Evolutionary conservation across 53 echinoderm and acorn worm species (phyloP).

Genomic region (Patiria pectinifera): DNA sequence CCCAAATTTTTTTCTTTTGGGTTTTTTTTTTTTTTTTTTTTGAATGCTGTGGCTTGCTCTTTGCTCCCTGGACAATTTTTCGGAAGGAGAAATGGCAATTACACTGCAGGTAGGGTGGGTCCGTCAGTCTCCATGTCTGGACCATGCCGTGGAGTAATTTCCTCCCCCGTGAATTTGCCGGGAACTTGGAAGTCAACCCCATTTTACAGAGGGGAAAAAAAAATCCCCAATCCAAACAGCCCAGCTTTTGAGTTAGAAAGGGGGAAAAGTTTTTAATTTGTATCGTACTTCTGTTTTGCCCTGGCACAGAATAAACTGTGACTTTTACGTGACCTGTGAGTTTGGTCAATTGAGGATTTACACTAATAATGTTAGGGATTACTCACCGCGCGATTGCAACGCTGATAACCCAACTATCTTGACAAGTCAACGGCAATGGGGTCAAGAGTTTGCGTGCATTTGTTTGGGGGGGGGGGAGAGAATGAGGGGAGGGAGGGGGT

Average conservation of each 20-base stretch:
- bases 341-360: conserved; percentile 58
- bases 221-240: neutral
- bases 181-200: conserved; percentile 27
- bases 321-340: conserved; percentile 50
- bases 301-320: conserved; percentile 27
- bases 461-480: neutral
- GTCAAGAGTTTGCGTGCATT: conserved; percentile 34
- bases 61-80: conserved; percentile 35
- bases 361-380: conserved; percentile 62
- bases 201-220: conserved; percentile 9
- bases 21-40: conserved; percentile 7
- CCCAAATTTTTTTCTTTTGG: neutral
- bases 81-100: conserved; percentile 56
- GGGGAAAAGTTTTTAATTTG: neutral
- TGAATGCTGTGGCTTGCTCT: neutral
- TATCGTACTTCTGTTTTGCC: neutral
- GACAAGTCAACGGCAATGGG: conserved; percentile 23
- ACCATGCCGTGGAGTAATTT: conserved; percentile 32
- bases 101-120: conserved; percentile 30
- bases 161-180: conserved; percentile 35
- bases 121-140: conserved; percentile 43
- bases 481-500: too few relatives aligned
- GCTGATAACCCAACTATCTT: conserved; percentile 47
- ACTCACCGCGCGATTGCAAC: conserved; percentile 23
- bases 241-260: neutral